phyloP scores from a whole-genome alignment of 2,888 invertebrate genomes.

The Napeogenes sylphis region DNA sequence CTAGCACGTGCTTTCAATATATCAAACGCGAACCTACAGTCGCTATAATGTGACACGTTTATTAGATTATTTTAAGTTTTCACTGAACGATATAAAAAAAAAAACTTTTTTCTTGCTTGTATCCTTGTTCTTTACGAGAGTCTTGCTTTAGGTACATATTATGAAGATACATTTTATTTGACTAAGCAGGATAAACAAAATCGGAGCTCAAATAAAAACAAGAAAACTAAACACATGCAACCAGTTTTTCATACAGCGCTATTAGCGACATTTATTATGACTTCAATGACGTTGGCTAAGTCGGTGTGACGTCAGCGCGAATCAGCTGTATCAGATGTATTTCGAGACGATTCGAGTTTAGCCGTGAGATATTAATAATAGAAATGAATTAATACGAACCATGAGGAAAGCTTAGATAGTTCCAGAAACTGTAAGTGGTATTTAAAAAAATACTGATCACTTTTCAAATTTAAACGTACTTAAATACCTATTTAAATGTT shows the following conservation, averaged over 20 bases:
- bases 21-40: conserved; percentile 19
- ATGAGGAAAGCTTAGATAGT: conserved; percentile 9
- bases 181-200: too few species aligned
- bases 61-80: neutral
- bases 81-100: neutral
- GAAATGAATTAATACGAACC: conserved; percentile 20
- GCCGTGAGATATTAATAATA: conserved; percentile 27
- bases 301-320: conserved; percentile 37
- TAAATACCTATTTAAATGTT: too few species aligned
- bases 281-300: conserved; percentile 33
- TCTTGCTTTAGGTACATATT: too few species aligned
- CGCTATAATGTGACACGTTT: conserved; percentile 3
- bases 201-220: neutral
- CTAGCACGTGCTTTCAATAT: conserved; percentile 24
- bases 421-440: conserved; percentile 5
- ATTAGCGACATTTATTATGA: conserved; percentile 33
- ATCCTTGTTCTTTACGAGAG: too few species aligned
- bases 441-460: neutral
- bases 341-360: conserved; percentile 27
- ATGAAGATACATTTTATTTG: too few species aligned
- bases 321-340: conserved; percentile 41
- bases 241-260: conserved; percentile 18
- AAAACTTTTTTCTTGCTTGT: neutral
- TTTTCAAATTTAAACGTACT: neutral
- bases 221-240: conserved; percentile 11